These are phyloP conservation scores for Coreoperca whiteheadi DNA, from an alignment of 2,113 vertebrate genomes.

Conservation along the genomic window DNA sequence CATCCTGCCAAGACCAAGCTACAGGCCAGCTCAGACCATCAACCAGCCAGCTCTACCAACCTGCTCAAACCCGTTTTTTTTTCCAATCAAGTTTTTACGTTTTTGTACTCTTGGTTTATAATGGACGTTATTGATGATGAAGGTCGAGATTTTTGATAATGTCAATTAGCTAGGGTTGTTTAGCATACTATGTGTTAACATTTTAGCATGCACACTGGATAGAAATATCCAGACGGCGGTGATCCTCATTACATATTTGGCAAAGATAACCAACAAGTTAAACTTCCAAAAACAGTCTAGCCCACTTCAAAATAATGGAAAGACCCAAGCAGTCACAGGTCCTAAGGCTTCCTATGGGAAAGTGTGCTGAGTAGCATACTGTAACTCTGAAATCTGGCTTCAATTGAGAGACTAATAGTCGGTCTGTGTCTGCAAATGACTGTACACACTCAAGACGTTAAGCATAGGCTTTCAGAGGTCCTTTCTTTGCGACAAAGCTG, in stretches of 20 bases:
- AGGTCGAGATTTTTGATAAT: not conserved
- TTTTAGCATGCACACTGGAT: constrained; percentile 13
- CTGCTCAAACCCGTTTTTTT: no score
- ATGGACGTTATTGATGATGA: not conserved
- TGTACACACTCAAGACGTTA: constrained; percentile 16
- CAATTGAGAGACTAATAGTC: not conserved
- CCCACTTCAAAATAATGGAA: not conserved
- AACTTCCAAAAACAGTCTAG: not conserved
- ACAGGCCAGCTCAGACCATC: not conserved
- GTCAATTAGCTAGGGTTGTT: not conserved
- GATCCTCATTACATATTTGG: not conserved
- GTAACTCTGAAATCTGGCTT: not conserved
- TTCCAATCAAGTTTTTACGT: not conserved
- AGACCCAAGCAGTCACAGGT: not conserved
- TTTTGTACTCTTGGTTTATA: not conserved
- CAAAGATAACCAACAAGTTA: not conserved
- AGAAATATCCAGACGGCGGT: not conserved
- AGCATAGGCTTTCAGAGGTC: not conserved
- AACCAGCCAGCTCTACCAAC: not conserved
- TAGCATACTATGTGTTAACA: not conserved
- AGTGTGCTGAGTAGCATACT: not conserved
- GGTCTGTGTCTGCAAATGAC: constrained; percentile 34
- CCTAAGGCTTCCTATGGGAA: not conserved
- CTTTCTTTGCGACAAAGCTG: not conserved
- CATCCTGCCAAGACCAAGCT: not conserved